Percentiles rank a stretch among this genome's conserved stretches.
Conservation (phyloP, 2,797 vertebrate genomes). For the Phrynocephalus guinanensis region DNA sequence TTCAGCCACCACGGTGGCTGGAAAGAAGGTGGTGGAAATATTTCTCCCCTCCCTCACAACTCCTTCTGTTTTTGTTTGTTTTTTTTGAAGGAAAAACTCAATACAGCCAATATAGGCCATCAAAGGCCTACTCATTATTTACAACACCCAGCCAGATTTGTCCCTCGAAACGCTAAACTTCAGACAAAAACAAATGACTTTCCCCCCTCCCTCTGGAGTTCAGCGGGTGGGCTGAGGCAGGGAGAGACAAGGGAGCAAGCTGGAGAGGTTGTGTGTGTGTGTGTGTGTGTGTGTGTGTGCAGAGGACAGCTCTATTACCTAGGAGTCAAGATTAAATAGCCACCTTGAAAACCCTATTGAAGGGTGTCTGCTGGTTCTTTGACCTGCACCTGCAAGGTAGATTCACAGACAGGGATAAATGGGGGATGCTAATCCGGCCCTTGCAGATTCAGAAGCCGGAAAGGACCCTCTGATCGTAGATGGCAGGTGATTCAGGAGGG, state of each 20-base stretch:
- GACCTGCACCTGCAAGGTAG: slow-evolving; percentile 55
- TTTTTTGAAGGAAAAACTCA: slow-evolving; percentile 69
- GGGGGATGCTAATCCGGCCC: slow-evolving; percentile 35
- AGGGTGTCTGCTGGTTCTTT: slow-evolving; percentile 37
- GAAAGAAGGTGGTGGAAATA: slow-evolving; percentile 63
- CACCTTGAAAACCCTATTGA: slow-evolving; percentile 36
- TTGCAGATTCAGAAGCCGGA: slow-evolving; percentile 43
- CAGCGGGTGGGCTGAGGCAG: slow-evolving; percentile 33
- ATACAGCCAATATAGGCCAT: slow-evolving; percentile 41
- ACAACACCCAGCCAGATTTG: neutral
- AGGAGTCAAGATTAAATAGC: slow-evolving; percentile 39
- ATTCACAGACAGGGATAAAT: slow-evolving; percentile 45
- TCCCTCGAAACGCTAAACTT: slow-evolving; percentile 25
- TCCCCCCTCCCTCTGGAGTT: slow-evolving; percentile 36
- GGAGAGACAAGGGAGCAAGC: neutral
- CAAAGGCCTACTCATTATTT: slow-evolving; percentile 44
- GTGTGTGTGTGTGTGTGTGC: neutral
- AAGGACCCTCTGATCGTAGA: slow-evolving; percentile 16
- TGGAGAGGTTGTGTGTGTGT: slow-evolving; percentile 28
- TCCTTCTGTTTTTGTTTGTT: slow-evolving; percentile 26
- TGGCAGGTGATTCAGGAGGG: neutral
- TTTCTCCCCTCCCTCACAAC: neutral
- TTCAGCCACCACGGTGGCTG: slow-evolving; percentile 64
- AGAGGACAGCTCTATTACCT: slow-evolving; percentile 31
- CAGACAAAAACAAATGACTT: neutral